A percentile compares a stretch with the other conserved stretches of the same genome.
These are phyloP conservation scores for Apus apus DNA, from an alignment of 2,113 vertebrate species.

Conservation along the genomic window DNA sequence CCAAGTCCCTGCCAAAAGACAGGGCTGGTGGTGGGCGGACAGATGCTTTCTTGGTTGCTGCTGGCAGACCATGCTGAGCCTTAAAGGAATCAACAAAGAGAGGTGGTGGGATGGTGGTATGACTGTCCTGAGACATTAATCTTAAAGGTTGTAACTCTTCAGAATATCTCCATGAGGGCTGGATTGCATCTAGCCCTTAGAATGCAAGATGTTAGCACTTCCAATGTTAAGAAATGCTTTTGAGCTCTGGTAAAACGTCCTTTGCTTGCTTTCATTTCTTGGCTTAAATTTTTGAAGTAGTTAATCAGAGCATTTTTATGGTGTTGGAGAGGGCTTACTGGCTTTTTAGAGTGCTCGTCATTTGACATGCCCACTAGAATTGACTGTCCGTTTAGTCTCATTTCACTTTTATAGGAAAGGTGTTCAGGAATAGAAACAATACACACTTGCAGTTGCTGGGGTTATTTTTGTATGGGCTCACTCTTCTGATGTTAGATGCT, in stretches of 20 bases:
- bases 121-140: background rate
- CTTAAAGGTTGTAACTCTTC: background rate
- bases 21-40: fast-evolving
- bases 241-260: background rate
- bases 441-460: background rate
- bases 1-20: background rate
- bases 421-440: background rate
- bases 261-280: background rate
- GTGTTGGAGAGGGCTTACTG: background rate
- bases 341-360: background rate
- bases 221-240: background rate
- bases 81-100: too few relatives aligned
- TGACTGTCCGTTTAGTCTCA: too few relatives aligned
- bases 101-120: fast-evolving
- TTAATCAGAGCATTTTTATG: fast-evolving
- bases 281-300: too few relatives aligned
- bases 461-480: background rate
- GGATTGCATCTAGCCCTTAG: background rate
- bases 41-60: background rate
- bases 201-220: too few relatives aligned
- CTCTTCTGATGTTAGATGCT: background rate
- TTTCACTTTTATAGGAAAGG: background rate
- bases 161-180: background rate
- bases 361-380: background rate
- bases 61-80: background rate